A percentile compares a stretch with the other conserved stretches of the same genome.
Conservation (phyloP, 2,888 invertebrate genomes). For the Hyalella azteca region DNA sequence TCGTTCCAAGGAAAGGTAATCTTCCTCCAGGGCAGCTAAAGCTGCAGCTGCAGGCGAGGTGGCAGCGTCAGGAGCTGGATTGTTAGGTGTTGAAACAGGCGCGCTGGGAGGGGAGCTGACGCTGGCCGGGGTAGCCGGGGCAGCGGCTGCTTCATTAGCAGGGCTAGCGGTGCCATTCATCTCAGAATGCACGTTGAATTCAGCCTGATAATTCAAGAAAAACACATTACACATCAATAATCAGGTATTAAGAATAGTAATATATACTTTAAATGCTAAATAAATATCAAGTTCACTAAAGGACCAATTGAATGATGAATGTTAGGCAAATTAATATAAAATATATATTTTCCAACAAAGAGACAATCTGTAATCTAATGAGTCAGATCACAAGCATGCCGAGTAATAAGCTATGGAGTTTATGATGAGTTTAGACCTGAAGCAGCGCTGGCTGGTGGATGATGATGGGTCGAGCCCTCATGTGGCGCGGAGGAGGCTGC, state of each 20-base stretch:
- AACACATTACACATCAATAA: background rate
- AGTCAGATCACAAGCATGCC: no score
- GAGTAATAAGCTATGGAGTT: no score
- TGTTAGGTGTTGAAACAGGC: background rate
- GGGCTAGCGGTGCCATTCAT: conserved; percentile 15
- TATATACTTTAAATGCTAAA: no score
- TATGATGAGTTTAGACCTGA: conserved; percentile 67
- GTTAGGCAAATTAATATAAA: no score
- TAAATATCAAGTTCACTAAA: no score
- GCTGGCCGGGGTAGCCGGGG: conserved; percentile 2
- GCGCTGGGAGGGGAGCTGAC: background rate
- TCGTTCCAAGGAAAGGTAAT: conserved; percentile 13
- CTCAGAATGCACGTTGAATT: conserved; percentile 59
- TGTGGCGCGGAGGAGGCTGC: conserved; percentile 72
- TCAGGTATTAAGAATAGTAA: background rate
- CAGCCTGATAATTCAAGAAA: conserved; percentile 59
- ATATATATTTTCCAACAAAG: no score
- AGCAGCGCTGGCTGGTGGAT: conserved; percentile 74
- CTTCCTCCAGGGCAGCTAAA: conserved; percentile 2
- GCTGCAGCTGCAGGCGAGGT: conserved; percentile 21
- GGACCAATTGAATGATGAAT: no score
- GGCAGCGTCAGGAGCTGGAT: no score
- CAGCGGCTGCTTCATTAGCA: conserved; percentile 29
- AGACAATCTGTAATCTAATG: no score
- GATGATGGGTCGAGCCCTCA: conserved; percentile 75